Conservation (phyloP, 2,113 vertebrate species). For the Kryptolebias marmoratus region DNA sequence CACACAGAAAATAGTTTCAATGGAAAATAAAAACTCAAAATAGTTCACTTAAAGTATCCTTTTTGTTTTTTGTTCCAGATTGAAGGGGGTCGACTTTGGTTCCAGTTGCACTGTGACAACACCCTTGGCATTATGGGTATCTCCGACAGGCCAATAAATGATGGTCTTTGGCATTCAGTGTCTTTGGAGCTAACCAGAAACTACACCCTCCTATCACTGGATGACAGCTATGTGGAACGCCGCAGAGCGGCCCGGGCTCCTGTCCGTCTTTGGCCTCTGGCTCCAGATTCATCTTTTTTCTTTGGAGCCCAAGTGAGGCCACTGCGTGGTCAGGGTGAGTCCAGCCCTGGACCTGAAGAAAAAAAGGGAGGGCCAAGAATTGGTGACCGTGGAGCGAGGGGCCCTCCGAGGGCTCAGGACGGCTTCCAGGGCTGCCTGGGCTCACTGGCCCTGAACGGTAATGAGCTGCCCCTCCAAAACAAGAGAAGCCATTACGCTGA, state of each 20-base stretch:
- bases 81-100: constrained; percentile 91
- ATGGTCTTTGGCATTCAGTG: constrained; percentile 93
- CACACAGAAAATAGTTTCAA: neutral
- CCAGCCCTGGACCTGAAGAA: constrained; percentile 81
- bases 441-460: constrained; percentile 87
- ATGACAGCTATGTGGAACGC: constrained; percentile 95
- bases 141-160: constrained; percentile 90
- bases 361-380: constrained; percentile 79
- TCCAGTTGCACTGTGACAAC: constrained; percentile 94
- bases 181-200: constrained; percentile 94
- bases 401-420: constrained; percentile 83
- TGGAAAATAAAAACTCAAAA: neutral
- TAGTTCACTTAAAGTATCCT: neutral
- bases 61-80: constrained; percentile 79
- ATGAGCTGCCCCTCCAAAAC: constrained; percentile 92
- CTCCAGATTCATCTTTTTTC: constrained; percentile 87
- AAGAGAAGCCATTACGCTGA: constrained; percentile 92
- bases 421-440: constrained; percentile 96
- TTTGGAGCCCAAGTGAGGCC: constrained; percentile 93
- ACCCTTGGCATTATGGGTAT: constrained; percentile 93
- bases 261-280: constrained; percentile 88
- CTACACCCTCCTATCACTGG: constrained; percentile 91
- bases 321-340: constrained; percentile 65
- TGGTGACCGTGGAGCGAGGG: constrained; percentile 66
- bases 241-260: constrained; percentile 83